These are phyloP conservation scores for Ptilonorhynchus violaceus DNA, from an alignment of 2,113 vertebrate species.

Conservation along the genomic window DNA sequence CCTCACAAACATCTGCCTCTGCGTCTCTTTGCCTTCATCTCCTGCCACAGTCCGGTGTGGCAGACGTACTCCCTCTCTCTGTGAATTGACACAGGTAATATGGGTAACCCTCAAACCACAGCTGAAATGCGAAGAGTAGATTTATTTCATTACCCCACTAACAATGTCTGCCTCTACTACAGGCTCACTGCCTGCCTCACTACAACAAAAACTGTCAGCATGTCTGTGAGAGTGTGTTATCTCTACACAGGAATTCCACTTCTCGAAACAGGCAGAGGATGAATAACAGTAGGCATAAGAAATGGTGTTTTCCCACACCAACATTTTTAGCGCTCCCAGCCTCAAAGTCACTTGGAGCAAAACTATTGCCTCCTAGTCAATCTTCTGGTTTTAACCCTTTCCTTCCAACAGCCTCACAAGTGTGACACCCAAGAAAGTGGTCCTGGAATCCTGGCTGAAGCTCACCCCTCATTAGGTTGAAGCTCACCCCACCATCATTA, in stretches of 20 bases:
- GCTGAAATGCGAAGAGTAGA: not conserved
- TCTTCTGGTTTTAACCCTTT: not conserved
- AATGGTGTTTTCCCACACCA: not conserved
- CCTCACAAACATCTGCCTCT: not conserved
- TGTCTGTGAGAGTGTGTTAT: not conserved
- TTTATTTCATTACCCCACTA: not conserved
- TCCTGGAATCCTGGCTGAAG: not conserved
- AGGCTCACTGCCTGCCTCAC: not conserved
- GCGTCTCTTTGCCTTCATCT: not conserved
- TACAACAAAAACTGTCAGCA: accelerated
- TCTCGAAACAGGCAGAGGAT: not conserved
- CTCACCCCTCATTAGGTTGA: not conserved
- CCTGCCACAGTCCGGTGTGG: not conserved
- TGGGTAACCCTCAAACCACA: not conserved
- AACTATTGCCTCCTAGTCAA: accelerated
- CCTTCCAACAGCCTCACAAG: not conserved
- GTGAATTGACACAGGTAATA: not conserved
- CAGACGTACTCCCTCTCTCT: not conserved
- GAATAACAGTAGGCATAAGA: not conserved
- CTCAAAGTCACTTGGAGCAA: not conserved
- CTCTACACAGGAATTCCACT: not conserved
- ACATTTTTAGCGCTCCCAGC: not conserved
- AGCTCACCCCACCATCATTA: not conserved
- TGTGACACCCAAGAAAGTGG: not conserved
- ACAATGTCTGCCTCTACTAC: no score